Base-by-base conservation (phyloP, 2,888 invertebrate genomes). In the Pimpla rufipes region DNA sequence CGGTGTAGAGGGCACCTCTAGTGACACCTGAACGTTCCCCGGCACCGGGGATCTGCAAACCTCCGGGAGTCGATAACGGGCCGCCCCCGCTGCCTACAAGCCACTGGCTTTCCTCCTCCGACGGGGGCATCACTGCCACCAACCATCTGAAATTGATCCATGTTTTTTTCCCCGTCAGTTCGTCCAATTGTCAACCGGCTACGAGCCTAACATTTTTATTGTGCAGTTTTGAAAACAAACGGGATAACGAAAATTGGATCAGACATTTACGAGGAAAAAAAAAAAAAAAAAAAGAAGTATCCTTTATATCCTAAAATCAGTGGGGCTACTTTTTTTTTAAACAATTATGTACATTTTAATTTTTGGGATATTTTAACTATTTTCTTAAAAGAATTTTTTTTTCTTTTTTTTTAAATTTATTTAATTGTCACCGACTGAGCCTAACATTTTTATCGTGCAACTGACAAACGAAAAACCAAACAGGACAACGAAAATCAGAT, bases 51-150 rank as follows among this genome's bases (percentile, higher is more conserved):
- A 81, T 85, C 88, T 87, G 86, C 88, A 88, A 84, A 80, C 80
- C 84, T 78, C 84, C 85, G 68, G 82, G 76, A 77, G 85, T 83
- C 71, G 87, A 81, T 78, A 86, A 81, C 50, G 85, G 78, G 62
- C 88, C 88, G 64, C 86, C 85, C 79, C 87, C 88, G 89, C 90
- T 91, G 89, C 91, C 91, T 87, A 92, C 91, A 83, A 92, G 92
- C 91, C 91, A 92, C 89, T 91, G 93, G 93, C 95, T 95, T 93
- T 95, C 95, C 90, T 95, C 95, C 93, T 95, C 95, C 92, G 95
- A 95, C 91, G 94, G 93, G 94, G 95, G 94, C 91, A 89, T 94
- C 91, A 90, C 89, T 91, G 91, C 92, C 90, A 90, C 89, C 89
- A 91, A 90, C 88, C 92, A 92, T 92, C 92, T 92, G 87, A 87